Conservation (phyloP, 2,113 vertebrate genomes). For the Rhinogobius similis region DNA sequence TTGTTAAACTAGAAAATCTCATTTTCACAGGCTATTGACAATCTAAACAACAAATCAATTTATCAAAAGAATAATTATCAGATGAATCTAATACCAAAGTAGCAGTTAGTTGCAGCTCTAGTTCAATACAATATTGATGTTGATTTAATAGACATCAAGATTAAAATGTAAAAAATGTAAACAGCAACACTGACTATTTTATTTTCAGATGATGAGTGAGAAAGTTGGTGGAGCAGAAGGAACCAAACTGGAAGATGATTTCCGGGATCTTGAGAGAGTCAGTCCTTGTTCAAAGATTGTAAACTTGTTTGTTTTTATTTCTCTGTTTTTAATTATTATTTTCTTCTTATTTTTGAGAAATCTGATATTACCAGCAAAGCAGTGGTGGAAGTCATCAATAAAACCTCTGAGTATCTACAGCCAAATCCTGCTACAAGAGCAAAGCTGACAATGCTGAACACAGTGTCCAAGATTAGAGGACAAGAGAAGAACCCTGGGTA, state of each 20-base stretch:
- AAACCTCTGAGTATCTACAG: slow-evolving; percentile 94
- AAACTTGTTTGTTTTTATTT: neutral
- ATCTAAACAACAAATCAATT: no score
- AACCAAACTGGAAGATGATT: slow-evolving; percentile 97
- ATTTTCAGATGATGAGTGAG: slow-evolving; percentile 90
- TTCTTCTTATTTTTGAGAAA: slow-evolving; percentile 77
- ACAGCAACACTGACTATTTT: neutral
- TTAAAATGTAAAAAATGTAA: no score
- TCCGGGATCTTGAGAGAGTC: slow-evolving; percentile 94
- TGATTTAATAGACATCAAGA: no score
- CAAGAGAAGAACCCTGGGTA: slow-evolving; percentile 93
- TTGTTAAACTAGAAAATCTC: no score
- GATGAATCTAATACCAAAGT: no score
- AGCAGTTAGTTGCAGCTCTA: no score
- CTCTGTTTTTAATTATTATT: neutral
- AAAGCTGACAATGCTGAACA: slow-evolving; percentile 93
- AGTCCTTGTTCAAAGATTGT: slow-evolving; percentile 19
- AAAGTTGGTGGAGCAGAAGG: slow-evolving; percentile 97
- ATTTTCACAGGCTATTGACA: no score
- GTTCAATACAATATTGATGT: no score
- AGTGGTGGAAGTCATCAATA: slow-evolving; percentile 86
- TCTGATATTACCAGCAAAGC: slow-evolving; percentile 96
- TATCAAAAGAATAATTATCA: no score
- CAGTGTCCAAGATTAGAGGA: slow-evolving; percentile 93
- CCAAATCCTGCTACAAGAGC: slow-evolving; percentile 89